Base-by-base conservation (phyloP, 2,797 vertebrate genomes). In the Taeniopygia guttata region DNA sequence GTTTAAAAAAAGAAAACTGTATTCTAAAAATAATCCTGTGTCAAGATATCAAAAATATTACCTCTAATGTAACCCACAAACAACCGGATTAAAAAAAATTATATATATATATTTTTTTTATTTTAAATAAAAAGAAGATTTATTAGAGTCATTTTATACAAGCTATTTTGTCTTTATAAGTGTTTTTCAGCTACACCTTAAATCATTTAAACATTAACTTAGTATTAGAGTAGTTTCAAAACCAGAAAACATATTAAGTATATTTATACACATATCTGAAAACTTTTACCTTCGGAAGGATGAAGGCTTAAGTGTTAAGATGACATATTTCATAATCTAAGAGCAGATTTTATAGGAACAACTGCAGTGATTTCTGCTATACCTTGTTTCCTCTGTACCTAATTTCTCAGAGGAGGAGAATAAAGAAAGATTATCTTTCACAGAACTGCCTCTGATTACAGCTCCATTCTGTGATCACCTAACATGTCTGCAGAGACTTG, bases 371-470 rank as follows among this genome's bases (percentile, higher is more conserved):
- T 96, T 97, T 97, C 93, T 96, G 73, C 91, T 94, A 62, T 93
- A 90, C 81, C 93, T 95, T 96, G 95, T 93, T 97, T 98, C 96
- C 90, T 96, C 43, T 95, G 90, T 92, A 94, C 90, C 88, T 97
- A 78, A 89, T 96, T 96, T 97, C 97, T 98, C 96, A 94, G 96
- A 97, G 89, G 95, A 98, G 94, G 93, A 96, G 96, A 98, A 97
- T 97, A 98, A 98, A 96, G 95, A 97, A 97, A 97, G 96, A 98
- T 98, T 97, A 95, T 97, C 95, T 98, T 98, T 98, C 98, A 98
- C 92, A 96, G 96, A 95, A 97, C 97, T 98, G 98, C 95, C 97
- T 98, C 97, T 98, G 97, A 98, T 98, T 98, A 97, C 97, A 97
- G 96, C 95, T 96, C 95, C 96, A 88, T 97, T 98, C 96, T 97